Base-by-base conservation (phyloP, 2,113 vertebrate genomes). In the Leucopsar rothschildi region DNA sequence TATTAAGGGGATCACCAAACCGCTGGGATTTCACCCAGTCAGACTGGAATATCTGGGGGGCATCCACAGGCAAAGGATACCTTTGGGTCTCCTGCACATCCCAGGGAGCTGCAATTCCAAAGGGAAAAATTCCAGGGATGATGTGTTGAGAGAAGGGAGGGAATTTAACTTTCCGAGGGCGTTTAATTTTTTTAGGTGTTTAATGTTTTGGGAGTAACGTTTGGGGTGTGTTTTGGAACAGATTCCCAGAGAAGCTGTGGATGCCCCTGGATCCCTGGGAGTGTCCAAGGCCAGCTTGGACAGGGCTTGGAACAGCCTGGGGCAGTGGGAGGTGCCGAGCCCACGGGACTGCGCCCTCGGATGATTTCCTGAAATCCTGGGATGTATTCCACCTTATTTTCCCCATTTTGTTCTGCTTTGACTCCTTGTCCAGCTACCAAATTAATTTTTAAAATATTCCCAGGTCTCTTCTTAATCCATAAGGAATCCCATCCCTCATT, bases 121-220 rank as follows among this genome's bases (percentile, higher is more conserved):
- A 50, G 18, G 28, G 42, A 53, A 69, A 12, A 12, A 3, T 12
- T 13, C 4, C 8, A 35, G 25, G 33, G 4, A 63, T 56, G n/a
- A 56, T 76, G 27, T 29, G 12, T 4, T 16, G 42, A 44, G 37
- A 78, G 33, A 29, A 21, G 5, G 12, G 14, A 57, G 14, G 24
- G 28, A 71, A 85, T 66, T 70, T 3, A 49, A 19, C 18, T 59
- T 53, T 37, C 13, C 4, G 35, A 44, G 12, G 21, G 2, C 7
- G 8, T 52, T 82, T 18, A 27, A 28, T 25, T 52, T 59, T 24
- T 24, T 37, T 11, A 35, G 6, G 20, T 11, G 12, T 6, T 50
- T 35, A 3, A 3, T 23, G 35, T 50, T 27, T 31, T 5, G 2
- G 6, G 10, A 28, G 11, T 21, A n/a, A 44, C 0, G 0, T 59